Evolutionary conservation across 1,140 invertebrate genomes (phyloP).

Genomic region (Mamestra configurata): DNA sequence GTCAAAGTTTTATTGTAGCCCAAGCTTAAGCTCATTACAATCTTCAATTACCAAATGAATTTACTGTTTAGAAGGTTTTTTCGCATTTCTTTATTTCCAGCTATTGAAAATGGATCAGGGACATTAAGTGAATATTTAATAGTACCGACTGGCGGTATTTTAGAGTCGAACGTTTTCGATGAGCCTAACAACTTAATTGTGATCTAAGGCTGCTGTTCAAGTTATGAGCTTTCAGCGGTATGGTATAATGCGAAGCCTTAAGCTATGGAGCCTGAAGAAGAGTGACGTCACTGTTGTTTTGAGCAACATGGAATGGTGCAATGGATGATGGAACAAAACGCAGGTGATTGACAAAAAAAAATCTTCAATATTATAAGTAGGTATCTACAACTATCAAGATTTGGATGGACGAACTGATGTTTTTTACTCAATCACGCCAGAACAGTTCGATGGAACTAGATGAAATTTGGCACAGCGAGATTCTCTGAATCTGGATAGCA

Average conservation of each 20-base stretch:
- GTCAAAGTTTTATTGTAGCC: background rate
- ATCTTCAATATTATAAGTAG: too few species aligned
- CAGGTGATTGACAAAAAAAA: too few species aligned
- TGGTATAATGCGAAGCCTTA: background rate
- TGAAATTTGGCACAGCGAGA: too few species aligned
- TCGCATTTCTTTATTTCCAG: constrained; percentile 5
- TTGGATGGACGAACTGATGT: too few species aligned
- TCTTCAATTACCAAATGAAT: background rate
- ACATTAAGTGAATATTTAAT: constrained; percentile 67
- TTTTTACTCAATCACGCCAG: too few species aligned
- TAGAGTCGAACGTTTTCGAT: constrained; percentile 67
- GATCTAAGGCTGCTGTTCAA: constrained; percentile 49
- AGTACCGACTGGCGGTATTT: constrained; percentile 49
- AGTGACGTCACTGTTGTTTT: too few species aligned
- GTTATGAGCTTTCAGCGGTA: constrained; percentile 13
- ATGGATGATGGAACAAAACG: too few species aligned
- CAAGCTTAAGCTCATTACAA: background rate
- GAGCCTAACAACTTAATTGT: constrained; percentile 68
- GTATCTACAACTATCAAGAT: too few species aligned
- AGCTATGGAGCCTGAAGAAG: too few species aligned
- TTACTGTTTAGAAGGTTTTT: background rate
- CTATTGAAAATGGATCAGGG: constrained; percentile 37
- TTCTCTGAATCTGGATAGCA: too few species aligned
- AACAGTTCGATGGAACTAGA: too few species aligned
- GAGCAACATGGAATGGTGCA: too few species aligned